Evolutionary conservation across 2,888 invertebrate species (phyloP).

Genomic region (Pterostichus madidus): DNA sequence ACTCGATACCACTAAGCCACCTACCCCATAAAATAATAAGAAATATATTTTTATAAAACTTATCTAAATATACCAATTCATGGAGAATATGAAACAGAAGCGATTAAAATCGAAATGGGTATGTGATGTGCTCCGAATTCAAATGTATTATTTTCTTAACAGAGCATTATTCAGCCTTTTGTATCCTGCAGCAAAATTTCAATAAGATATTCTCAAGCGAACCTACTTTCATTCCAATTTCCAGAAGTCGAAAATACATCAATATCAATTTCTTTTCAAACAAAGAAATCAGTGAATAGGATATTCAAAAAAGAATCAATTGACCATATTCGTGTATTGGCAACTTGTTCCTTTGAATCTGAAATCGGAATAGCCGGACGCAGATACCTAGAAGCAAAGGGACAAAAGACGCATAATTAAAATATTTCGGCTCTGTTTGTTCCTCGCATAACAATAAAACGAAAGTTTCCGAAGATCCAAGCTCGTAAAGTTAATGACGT

Average conservation of each 20-base stretch:
- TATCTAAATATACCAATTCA: no score
- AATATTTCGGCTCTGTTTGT: slow-evolving; percentile 59
- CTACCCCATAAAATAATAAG: no score
- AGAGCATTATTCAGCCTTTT: slow-evolving; percentile 25
- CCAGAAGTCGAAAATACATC: slow-evolving; percentile 30
- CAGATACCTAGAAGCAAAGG: slow-evolving; percentile 19
- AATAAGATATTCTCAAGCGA: slow-evolving; percentile 19
- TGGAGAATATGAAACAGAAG: no score
- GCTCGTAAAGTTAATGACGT: slow-evolving; percentile 66
- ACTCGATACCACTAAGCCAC: no score
- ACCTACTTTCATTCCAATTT: slow-evolving; percentile 28
- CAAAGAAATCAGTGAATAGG: slow-evolving; percentile 54
- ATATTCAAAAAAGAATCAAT: slow-evolving; percentile 50
- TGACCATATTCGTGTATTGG: slow-evolving; percentile 56
- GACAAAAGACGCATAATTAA: slow-evolving; percentile 58
- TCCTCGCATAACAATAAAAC: slow-evolving; percentile 54
- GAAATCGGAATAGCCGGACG: neutral
- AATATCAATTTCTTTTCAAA: slow-evolving; percentile 53
- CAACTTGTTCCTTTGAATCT: slow-evolving; percentile 58
- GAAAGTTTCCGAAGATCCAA: slow-evolving; percentile 49
- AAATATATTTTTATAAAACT: no score
- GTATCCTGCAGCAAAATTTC: slow-evolving; percentile 28
- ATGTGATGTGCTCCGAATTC: neutral
- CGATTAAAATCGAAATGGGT: slow-evolving; percentile 2
- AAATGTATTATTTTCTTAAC: slow-evolving; percentile 36